Percentiles rank a stretch among this genome's conserved stretches.
phyloP scores from a whole-genome alignment of 2,797 vertebrate species.

The Leptodactylus fallax region DNA sequence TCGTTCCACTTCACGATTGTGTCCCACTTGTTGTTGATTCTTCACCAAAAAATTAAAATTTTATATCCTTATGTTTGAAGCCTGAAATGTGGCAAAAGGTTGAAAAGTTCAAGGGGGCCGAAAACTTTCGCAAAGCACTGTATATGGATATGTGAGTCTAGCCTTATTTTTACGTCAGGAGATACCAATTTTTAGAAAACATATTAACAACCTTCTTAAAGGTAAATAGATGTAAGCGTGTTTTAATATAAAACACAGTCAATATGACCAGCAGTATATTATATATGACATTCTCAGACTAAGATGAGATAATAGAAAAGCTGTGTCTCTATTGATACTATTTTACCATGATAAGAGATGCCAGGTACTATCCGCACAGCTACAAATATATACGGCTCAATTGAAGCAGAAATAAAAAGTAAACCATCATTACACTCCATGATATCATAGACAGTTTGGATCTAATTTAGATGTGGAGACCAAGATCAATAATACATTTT shows the following conservation, averaged over 20 bases:
- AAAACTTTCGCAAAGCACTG: no score
- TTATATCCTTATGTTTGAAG: no score
- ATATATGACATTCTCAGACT: background rate
- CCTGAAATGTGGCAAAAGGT: no score
- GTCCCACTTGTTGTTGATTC: no score
- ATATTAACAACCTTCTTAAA: background rate
- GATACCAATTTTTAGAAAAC: background rate
- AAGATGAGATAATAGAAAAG: background rate
- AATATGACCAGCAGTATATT: background rate
- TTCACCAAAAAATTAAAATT: no score
- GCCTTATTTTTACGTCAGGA: background rate
- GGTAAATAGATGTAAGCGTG: background rate
- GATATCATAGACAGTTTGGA: constrained; percentile 36
- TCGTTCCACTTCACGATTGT: no score
- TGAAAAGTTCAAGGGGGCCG: no score
- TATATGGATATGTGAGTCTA: background rate
- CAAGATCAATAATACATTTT: constrained; percentile 48
- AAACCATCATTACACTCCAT: constrained; percentile 14
- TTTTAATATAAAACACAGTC: no score
- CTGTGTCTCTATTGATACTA: background rate
- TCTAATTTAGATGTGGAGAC: constrained; percentile 32
- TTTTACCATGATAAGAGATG: background rate
- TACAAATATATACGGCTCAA: background rate
- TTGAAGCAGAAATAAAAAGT: constrained; percentile 22
- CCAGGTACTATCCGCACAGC: background rate